These are phyloP conservation scores for Capricornis sumatraensis DNA, from an alignment of 2,113 vertebrate genomes.

Conservation along the genomic window DNA sequence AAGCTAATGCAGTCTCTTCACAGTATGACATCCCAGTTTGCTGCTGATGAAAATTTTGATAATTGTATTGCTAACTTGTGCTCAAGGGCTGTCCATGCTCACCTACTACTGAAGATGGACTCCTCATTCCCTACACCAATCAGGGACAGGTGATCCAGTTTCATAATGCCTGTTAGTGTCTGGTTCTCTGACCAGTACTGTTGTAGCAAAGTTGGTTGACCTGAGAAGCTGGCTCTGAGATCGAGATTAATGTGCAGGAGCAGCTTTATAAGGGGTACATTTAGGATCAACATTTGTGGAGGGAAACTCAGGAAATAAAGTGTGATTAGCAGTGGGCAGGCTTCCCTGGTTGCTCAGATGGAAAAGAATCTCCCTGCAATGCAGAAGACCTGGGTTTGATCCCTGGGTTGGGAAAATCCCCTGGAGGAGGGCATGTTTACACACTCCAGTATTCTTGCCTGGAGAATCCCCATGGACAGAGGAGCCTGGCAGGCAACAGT, in stretches of 20 bases:
- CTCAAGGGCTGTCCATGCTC: background rate
- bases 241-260: background rate
- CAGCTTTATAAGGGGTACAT: background rate
- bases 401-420: background rate
- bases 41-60: background rate
- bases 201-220: background rate
- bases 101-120: background rate
- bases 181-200: background rate
- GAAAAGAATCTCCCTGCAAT: background rate
- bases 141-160: background rate
- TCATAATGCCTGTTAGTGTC: background rate
- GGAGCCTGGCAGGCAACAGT: background rate
- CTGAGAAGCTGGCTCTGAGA: background rate
- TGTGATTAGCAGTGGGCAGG: rapidly evolving
- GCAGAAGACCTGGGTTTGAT: background rate
- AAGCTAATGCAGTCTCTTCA: background rate
- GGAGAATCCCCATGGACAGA: background rate
- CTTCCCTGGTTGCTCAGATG: background rate
- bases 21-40: background rate
- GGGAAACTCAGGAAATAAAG: background rate
- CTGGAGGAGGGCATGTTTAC: background rate
- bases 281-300: background rate
- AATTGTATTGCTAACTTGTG: background rate
- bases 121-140: background rate
- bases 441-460: background rate